Base-by-base conservation (phyloP, 2,888 invertebrate genomes). In the Andrena trimmerana region DNA sequence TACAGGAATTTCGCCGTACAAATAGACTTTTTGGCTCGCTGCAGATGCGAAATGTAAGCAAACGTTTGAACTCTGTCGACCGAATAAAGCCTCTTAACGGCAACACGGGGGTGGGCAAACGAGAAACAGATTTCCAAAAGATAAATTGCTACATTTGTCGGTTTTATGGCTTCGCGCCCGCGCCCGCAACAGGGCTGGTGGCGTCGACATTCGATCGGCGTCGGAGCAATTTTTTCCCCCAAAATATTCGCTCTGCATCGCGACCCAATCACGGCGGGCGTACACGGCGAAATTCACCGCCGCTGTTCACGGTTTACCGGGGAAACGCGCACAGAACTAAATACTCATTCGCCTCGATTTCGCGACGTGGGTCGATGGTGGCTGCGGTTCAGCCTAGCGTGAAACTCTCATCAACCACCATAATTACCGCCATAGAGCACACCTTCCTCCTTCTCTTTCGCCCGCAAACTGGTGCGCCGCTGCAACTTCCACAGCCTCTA, bases 351-450 rank as follows among this genome's bases (percentile, higher is more conserved):
- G 86, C 87, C 89, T 86, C 89, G 89, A 90, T 91, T 57, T 57
- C 90, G 88, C 78, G 86, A 69, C 78, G 71, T 78, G 76, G 78
- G 86, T 86, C 84, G 86, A 90, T 84, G 89, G 87, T 86, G 86
- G 86, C 83, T 91, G 90, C 84, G 88, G 91, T 88, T 90, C 87
- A 81, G 85, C 87, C 90, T 89, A 87, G 86, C 90, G 90, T 90
- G 90, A 91, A 91, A 90, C 90, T 91, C 91, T 90, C 91, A 91
- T 91, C 91, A 91, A 91, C 90, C 88, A 90, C 88, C 89, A 90
- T 91, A 91, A 91, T 91, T 91, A 90, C 88, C 76, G 78, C 78
- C 82, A 84, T 86, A 86, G 76, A 84, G 80, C 65, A 77, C 76
- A 60, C 72, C 69, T 78, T 78, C 77, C 83, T 68, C 69, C 63